A percentile compares a stretch with the other conserved stretches of the same genome.
phyloP scores from a whole-genome alignment of 2,797 vertebrate species.

The Tolypeutes matacus region DNA sequence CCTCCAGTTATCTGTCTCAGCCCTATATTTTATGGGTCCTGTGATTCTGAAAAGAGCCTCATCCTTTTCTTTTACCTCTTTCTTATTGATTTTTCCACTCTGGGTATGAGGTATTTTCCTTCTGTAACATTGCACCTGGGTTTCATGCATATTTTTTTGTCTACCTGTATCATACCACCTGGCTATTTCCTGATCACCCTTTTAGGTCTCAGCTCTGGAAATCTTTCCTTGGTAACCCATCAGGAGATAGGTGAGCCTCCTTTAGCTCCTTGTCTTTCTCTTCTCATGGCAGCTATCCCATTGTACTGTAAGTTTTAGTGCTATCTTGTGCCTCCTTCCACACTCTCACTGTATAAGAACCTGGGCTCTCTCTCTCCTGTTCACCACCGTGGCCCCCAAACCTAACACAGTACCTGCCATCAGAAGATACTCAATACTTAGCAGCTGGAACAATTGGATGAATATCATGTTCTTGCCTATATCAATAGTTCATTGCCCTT shows the following conservation, averaged over 20 bases:
- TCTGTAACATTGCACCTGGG: neutral
- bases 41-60: neutral
- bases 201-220: neutral
- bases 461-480: constrained; percentile 33
- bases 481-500: constrained; percentile 46
- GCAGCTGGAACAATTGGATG: neutral
- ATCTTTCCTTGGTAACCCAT: neutral
- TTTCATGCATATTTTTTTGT: neutral
- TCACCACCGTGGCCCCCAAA: rapidly evolving
- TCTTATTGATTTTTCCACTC: neutral
- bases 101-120: neutral
- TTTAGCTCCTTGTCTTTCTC: neutral
- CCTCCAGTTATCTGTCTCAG: neutral
- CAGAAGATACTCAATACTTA: neutral
- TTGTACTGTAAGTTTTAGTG: neutral
- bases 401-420: neutral
- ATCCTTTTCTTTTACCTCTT: neutral
- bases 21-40: neutral
- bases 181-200: neutral
- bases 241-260: neutral
- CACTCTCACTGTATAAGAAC: neutral
- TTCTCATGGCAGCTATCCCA: neutral
- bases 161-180: neutral
- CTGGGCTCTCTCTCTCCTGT: rapidly evolving
- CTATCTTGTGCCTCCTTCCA: neutral